Evolutionary conservation across 2,888 invertebrate genomes (phyloP).

Genomic region (Luperina testacea): DNA sequence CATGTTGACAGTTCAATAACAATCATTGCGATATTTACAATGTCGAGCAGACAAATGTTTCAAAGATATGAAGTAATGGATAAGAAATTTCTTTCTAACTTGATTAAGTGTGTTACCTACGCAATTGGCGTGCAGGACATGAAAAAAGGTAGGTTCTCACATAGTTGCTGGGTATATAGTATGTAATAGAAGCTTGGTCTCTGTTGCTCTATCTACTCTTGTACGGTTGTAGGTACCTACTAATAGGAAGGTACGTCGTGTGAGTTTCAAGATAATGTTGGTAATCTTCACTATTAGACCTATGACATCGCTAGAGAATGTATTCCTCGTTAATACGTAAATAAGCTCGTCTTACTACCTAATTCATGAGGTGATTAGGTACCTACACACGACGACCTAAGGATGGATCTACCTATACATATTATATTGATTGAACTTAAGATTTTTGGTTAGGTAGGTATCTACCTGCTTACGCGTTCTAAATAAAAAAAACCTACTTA

Average conservation of each 20-base stretch:
- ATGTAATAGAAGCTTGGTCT: neutral
- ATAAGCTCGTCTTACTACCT: constrained; percentile 11
- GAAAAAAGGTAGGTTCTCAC: neutral
- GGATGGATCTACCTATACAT: neutral
- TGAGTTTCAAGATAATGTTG: constrained; percentile 9
- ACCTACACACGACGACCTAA: neutral
- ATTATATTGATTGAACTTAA: neutral
- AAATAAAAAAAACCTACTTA: no score
- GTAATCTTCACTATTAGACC: constrained; percentile 8
- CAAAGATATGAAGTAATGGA: no score
- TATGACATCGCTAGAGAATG: constrained; percentile 20
- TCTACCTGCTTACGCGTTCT: neutral
- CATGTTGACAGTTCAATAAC: no score
- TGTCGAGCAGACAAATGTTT: no score
- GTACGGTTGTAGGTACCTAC: no score
- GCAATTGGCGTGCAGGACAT: neutral
- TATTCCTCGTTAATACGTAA: constrained; percentile 17
- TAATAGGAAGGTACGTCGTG: neutral
- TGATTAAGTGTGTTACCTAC: no score
- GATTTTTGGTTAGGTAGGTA: neutral
- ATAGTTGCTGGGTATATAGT: neutral
- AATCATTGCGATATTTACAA: no score
- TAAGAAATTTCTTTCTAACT: no score
- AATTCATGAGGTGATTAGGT: constrained; percentile 2
- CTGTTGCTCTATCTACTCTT: neutral